Evolutionary conservation across 2,797 vertebrate genomes (phyloP), one percentile per base, ranked within the genome.

Genomic region (Furcifer pardalis): DNA sequence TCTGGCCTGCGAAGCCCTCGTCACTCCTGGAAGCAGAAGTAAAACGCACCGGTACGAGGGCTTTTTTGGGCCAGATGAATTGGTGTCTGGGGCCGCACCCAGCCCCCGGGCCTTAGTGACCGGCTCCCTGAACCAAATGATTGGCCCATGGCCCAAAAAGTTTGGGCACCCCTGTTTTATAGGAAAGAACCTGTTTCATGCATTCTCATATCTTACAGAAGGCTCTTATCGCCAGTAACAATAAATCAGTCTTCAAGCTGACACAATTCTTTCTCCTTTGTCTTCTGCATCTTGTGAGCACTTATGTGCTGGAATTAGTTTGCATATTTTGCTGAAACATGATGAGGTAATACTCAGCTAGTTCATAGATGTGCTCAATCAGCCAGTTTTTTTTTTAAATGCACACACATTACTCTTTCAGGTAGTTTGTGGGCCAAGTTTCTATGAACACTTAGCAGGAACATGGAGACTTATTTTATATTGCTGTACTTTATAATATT

Each of bases 311-410:
- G 71, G 30, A 49, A 77, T 89, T 42, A 13, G 17, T 89, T 87
- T 66, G 87, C 89, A 85, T 87, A 73, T 46, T 44, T 79, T 79
- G 32, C 65, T 83, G 7, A 79, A 85, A 86, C 77, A 89, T 73
- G 66, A 65, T 74, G 49, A 72, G 6, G 13, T 9, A 76, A 76
- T 2, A 37, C 88, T 75, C 40, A 85, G 37, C 65, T 83, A 25
- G 49, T 84, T 89, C 86, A 84, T 35, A 76, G 73, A 35, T 42
- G 30, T 4, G 49, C 56, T 73, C 73, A 37, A 35, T 82, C 69
- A 62, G 71, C 40, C 25, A 73, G 56, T 27, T 73, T n/a, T n/a
- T n/a, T n/a, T n/a, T n/a, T n/a, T n/a, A n/a, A 37, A 66, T 35
- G 37, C 21, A 42, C 77, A 42, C 77, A n/a, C n/a, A 4, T 40